phyloP scores from a whole-genome alignment of 2,888 invertebrate species.

The Tipula unca region DNA sequence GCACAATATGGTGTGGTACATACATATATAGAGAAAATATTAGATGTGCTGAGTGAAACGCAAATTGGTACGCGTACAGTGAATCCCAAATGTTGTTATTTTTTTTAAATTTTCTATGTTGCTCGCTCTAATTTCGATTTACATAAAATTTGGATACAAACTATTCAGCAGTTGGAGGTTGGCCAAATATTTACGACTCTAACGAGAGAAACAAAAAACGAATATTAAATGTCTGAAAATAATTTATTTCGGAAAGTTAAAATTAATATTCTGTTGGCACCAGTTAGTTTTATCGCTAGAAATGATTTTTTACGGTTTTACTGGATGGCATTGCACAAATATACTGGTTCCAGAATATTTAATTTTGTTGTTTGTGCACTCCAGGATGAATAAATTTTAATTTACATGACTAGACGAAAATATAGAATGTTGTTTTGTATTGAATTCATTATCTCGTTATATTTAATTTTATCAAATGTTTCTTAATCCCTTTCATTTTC shows the following conservation, averaged over 20 bases:
- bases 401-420: background rate
- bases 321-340: background rate
- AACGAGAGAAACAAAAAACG: background rate
- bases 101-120: background rate
- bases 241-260: conserved; percentile 1
- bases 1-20: background rate
- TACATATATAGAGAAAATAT: background rate
- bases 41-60: background rate
- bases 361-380: background rate
- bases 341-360: background rate
- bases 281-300: background rate
- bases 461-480: background rate
- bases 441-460: background rate
- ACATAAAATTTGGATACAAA: background rate
- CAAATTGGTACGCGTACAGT: background rate
- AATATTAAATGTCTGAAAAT: background rate
- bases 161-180: background rate
- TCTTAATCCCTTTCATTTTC: too few species aligned
- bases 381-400: background rate
- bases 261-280: conserved; percentile 14
- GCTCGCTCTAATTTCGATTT: background rate
- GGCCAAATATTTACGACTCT: background rate
- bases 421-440: background rate
- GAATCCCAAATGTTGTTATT: background rate
- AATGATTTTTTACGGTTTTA: background rate